Evolutionary conservation across 2,888 invertebrate genomes (phyloP).

Genomic region (Abrostola triplasia): DNA sequence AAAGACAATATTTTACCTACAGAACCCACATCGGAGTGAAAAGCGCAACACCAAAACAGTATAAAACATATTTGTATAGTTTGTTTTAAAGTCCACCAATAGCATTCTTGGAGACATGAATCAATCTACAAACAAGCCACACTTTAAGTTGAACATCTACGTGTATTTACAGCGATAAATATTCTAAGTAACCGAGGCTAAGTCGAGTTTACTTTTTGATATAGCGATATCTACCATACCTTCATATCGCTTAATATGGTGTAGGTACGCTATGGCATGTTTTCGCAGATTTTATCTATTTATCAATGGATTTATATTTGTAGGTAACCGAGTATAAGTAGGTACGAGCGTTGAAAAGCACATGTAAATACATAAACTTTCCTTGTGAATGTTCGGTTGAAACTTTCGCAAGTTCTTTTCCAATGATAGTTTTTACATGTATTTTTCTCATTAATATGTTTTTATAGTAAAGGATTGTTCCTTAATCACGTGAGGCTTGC

Average conservation of each 20-base stretch:
- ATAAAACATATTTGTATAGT: constrained; percentile 35
- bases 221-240: constrained; percentile 58
- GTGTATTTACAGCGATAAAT: constrained; percentile 61
- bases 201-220: constrained; percentile 80
- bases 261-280: constrained; percentile 48
- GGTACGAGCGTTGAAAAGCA: too few relatives aligned
- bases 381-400: too few relatives aligned
- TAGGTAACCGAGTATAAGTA: constrained; percentile 36
- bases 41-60: constrained; percentile 35
- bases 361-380: too few relatives aligned
- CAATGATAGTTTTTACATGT: too few relatives aligned
- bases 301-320: constrained; percentile 47
- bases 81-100: constrained; percentile 44
- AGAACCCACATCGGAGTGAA: constrained; percentile 18
- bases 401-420: too few relatives aligned
- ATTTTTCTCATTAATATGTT: too few relatives aligned
- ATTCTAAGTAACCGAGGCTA: constrained; percentile 74
- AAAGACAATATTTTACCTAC: constrained; percentile 2
- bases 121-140: constrained; percentile 58
- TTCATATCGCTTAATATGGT: constrained; percentile 53
- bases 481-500: too few relatives aligned
- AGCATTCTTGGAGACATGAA: constrained; percentile 55
- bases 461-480: too few relatives aligned
- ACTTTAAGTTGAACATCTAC: constrained; percentile 49
- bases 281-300: constrained; percentile 57